Evolutionary conservation across 2,113 vertebrate species (phyloP).

Genomic region (Mesocricetus auratus): DNA sequence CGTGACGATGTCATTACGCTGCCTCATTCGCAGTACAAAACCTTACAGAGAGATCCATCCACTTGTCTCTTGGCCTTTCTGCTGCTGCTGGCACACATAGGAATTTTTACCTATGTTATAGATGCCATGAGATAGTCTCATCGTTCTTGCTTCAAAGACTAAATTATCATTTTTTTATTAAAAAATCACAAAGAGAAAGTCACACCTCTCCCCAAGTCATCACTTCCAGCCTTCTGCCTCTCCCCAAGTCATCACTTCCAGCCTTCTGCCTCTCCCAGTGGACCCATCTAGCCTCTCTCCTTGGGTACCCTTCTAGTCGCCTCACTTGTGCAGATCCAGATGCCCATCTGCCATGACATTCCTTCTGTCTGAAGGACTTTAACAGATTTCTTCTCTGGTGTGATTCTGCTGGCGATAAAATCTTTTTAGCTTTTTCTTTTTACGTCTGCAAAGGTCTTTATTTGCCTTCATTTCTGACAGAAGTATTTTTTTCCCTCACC

Average conservation of each 20-base stretch:
- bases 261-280: not conserved
- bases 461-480: not conserved
- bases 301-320: not conserved
- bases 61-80: not conserved
- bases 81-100: not conserved
- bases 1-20: not conserved
- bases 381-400: not conserved
- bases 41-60: not conserved
- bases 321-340: not conserved
- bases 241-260: not conserved
- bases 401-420: not conserved
- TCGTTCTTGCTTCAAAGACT: constrained; percentile 10
- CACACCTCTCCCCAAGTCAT: not conserved
- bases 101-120: constrained; percentile 18
- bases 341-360: constrained; percentile 23
- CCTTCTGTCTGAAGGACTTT: not conserved
- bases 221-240: not conserved
- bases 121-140: not conserved
- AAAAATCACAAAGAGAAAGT: not conserved
- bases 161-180: constrained; percentile 18
- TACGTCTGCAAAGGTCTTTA: not conserved
- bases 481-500: not conserved
- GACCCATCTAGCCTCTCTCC: not conserved
- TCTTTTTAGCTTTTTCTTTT: not conserved
- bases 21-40: not conserved